Evolutionary conservation across 2,888 invertebrate species (phyloP).

Genomic region (Nephrotoma guestfalica): DNA sequence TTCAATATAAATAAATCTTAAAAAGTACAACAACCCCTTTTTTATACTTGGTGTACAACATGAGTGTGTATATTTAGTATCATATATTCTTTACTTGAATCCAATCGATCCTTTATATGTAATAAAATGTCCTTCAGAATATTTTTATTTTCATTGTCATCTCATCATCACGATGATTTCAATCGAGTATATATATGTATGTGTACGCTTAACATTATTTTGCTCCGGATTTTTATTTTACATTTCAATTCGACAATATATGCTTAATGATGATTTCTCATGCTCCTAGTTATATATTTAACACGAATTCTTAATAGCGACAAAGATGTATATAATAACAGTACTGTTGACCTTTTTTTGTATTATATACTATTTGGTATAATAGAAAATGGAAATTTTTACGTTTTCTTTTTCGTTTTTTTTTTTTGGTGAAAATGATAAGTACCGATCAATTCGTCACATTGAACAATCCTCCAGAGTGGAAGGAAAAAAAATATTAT

Average conservation of each 20-base stretch:
- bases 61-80: neutral
- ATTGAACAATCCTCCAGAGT: neutral
- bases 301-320: neutral
- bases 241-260: neutral
- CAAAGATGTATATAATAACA: neutral
- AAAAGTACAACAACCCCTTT: neutral
- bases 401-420: neutral
- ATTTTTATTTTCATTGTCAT: neutral
- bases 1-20: neutral
- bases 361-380: neutral
- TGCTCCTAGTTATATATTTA: neutral
- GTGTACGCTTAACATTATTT: neutral
- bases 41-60: neutral
- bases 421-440: conserved; percentile 3
- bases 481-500: neutral
- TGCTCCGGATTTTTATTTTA: neutral
- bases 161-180: neutral
- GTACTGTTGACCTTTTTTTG: neutral
- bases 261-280: neutral
- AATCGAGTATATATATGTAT: neutral
- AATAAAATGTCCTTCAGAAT: neutral
- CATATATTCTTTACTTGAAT: neutral
- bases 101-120: neutral
- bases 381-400: neutral
- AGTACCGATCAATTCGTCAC: conserved; percentile 4